These are phyloP conservation scores for Meandrusa payeni DNA, from an alignment of 2,888 invertebrate genomes.

Conservation along the genomic window DNA sequence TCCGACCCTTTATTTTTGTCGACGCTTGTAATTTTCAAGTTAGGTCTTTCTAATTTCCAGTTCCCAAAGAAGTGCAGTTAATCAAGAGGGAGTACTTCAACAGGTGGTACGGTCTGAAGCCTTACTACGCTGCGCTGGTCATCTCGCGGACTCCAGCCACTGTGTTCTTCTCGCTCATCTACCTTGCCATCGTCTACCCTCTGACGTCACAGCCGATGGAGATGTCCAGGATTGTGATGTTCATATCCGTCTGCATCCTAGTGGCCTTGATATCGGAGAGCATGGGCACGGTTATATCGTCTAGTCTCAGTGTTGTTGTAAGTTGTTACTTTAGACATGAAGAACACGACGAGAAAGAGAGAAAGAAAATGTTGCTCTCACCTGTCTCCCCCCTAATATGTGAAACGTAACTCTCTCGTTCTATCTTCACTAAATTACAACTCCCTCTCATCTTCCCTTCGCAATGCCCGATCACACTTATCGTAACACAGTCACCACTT, in stretches of 20 bases:
- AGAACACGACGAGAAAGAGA: no score
- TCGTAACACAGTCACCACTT: no score
- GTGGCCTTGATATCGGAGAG: slow-evolving; percentile 90
- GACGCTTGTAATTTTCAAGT: no score
- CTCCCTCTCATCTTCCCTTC: no score
- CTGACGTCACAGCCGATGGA: slow-evolving; percentile 90
- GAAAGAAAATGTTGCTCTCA: no score
- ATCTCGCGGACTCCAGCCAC: slow-evolving; percentile 87
- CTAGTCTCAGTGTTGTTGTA: slow-evolving; percentile 88
- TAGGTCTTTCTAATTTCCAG: slow-evolving; percentile 80
- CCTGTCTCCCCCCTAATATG: no score
- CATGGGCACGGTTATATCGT: slow-evolving; percentile 87
- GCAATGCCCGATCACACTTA: no score
- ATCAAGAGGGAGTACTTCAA: slow-evolving; percentile 92
- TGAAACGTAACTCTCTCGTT: no score
- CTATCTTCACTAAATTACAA: no score
- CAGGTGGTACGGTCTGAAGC: slow-evolving; percentile 90
- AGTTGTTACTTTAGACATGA: no score
- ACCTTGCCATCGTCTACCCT: slow-evolving; percentile 85
- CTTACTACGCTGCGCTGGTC: slow-evolving; percentile 88
- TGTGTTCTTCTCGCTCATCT: slow-evolving; percentile 84
- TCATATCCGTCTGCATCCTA: slow-evolving; percentile 85
- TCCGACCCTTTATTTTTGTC: no score
- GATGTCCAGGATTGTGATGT: slow-evolving; percentile 82
- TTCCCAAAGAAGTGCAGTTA: slow-evolving; percentile 88